Conservation (phyloP, 2,113 vertebrate species). For the Morone saxatilis region DNA sequence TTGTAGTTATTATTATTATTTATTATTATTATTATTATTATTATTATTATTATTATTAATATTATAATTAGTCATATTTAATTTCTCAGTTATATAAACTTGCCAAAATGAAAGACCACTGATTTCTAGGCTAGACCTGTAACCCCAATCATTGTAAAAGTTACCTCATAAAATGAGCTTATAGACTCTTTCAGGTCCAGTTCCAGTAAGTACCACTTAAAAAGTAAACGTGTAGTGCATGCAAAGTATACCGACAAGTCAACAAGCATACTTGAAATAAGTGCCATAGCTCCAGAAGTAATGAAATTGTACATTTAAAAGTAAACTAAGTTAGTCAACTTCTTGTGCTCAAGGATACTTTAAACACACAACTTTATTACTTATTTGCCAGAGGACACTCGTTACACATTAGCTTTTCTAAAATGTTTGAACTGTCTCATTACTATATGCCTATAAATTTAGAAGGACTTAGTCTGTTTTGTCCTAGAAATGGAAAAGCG, state of each 20-base stretch:
- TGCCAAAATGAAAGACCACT: constrained; percentile 10
- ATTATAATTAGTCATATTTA: constrained; percentile 5
- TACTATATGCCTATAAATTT: constrained; percentile 2
- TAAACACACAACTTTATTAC: background rate
- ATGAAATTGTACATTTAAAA: constrained; percentile 31
- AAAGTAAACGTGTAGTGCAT: constrained; percentile 26
- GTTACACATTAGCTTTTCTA: constrained; percentile 16
- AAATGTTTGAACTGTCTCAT: constrained; percentile 22
- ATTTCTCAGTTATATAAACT: background rate
- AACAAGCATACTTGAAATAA: constrained; percentile 32
- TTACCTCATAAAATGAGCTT: constrained; percentile 9
- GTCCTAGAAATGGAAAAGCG: constrained; percentile 47
- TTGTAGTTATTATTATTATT: background rate
- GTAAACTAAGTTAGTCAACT: constrained; percentile 16
- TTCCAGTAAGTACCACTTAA: constrained; percentile 14
- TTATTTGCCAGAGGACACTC: constrained; percentile 24
- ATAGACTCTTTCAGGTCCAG: background rate
- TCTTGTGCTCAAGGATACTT: background rate
- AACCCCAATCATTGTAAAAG: constrained; percentile 25
- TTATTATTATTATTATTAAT: too few species aligned
- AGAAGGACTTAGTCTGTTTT: constrained; percentile 13
- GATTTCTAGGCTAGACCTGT: constrained; percentile 13
- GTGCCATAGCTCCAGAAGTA: constrained; percentile 10
- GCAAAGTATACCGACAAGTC: constrained; percentile 22
- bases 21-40: background rate